Conservation (phyloP, 1,140 invertebrate species). For the Caenorhabditis brenneri region DNA sequence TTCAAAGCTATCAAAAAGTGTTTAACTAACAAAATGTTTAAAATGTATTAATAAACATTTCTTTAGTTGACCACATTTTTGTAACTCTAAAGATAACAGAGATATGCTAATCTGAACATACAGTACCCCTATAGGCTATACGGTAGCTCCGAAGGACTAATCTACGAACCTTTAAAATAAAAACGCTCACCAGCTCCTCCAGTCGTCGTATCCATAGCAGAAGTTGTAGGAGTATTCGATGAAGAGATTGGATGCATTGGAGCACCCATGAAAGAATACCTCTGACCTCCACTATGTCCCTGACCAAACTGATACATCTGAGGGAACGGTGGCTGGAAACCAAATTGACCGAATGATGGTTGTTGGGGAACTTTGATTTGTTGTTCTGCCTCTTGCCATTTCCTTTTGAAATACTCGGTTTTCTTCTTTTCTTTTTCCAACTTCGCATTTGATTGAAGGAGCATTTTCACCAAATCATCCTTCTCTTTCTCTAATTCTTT, state of each 20-base stretch:
- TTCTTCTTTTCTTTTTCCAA: constrained; percentile 19
- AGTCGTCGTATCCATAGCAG: constrained; percentile 1
- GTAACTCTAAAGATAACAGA: too few relatives aligned
- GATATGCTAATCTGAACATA: too few relatives aligned
- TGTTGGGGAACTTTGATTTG: background rate
- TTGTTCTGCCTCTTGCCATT: background rate
- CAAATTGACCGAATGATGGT: background rate
- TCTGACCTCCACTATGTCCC: background rate
- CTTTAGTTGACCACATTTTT: too few relatives aligned
- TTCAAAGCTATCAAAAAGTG: too few relatives aligned
- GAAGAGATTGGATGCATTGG: constrained; percentile 30
- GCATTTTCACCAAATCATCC: constrained; percentile 5
- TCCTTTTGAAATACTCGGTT: constrained; percentile 1
- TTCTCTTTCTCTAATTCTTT: constrained; percentile 23
- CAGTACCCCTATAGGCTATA: too few relatives aligned
- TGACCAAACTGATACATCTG: background rate
- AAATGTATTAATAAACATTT: too few relatives aligned
- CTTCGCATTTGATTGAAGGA: constrained; percentile 4
- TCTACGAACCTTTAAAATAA: background rate
- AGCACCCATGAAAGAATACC: constrained; percentile 26
- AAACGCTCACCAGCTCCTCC: constrained; percentile 4
- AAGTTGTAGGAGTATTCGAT: constrained; percentile 12
- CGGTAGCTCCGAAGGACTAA: too few relatives aligned
- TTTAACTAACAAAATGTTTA: too few relatives aligned
- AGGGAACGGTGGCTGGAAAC: background rate